phyloP scores from a whole-genome alignment of 2,113 vertebrate genomes.

The Eupsittula cactorum region DNA sequence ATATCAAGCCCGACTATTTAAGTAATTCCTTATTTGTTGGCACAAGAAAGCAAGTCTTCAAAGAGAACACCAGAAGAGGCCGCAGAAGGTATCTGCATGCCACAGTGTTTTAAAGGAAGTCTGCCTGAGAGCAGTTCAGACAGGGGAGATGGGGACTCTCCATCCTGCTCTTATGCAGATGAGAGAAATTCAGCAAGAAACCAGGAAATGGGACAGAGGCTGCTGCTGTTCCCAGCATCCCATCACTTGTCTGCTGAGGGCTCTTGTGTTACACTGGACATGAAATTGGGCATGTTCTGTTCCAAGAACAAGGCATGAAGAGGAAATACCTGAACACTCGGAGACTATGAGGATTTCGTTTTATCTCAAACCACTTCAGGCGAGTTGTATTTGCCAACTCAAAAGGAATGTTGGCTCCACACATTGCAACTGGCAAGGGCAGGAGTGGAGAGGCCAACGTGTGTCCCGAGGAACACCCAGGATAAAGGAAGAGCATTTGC shows the following conservation, averaged over 20 bases:
- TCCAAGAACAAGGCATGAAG: not conserved
- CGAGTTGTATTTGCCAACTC: not conserved
- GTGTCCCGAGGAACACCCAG: not conserved
- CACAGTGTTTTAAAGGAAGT: not conserved
- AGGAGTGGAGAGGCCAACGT: not conserved
- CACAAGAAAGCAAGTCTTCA: slow-evolving; percentile 10
- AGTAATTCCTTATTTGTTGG: slow-evolving; percentile 50
- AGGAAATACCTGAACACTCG: not conserved
- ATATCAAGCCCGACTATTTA: not conserved
- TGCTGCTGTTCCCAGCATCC: not conserved
- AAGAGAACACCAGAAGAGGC: not conserved
- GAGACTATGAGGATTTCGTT: not conserved
- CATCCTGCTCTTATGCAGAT: not conserved
- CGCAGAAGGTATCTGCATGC: not conserved
- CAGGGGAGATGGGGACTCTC: not conserved
- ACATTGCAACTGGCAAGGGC: not conserved
- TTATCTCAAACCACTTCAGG: not conserved
- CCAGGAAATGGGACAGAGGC: not conserved
- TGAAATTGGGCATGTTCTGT: not conserved
- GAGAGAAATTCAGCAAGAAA: not conserved
- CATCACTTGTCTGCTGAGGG: accelerated
- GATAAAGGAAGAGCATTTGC: not conserved
- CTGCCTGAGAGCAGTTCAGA: not conserved
- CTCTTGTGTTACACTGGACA: not conserved
- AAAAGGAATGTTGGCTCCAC: not conserved